These are phyloP conservation scores for Meteorus cinctellus DNA, from an alignment of 2,888 invertebrate species.

Conservation along the genomic window DNA sequence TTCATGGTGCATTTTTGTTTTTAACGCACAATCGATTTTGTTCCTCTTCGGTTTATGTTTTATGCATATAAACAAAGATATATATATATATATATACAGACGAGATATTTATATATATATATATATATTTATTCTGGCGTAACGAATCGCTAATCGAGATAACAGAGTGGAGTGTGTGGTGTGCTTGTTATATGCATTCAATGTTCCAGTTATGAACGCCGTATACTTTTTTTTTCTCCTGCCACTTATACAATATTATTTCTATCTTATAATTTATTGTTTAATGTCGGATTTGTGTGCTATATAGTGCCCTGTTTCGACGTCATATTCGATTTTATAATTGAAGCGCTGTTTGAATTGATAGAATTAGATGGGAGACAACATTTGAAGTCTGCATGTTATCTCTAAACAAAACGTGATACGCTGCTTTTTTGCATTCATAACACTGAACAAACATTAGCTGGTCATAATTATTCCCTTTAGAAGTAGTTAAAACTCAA, in stretches of 20 bases:
- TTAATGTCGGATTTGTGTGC: neutral
- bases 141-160: neutral
- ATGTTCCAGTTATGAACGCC: neutral
- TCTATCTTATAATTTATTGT: neutral
- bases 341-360: no score
- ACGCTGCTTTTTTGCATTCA: no score
- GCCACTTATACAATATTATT: neutral
- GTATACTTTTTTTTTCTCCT: neutral
- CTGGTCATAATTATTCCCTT: no score
- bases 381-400: no score
- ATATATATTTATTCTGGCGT: neutral
- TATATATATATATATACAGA: no score
- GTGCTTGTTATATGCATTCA: neutral
- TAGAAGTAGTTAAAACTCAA: no score
- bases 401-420: no score
- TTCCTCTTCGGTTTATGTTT: neutral
- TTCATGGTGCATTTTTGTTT: neutral
- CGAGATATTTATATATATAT: no score
- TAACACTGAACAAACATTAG: no score
- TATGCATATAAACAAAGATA: neutral
- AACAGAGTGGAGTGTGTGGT: neutral
- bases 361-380: no score
- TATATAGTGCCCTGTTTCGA: neutral
- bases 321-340: no score
- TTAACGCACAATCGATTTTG: neutral